Conservation (phyloP, 2,113 vertebrate species). For the Forbesichthys agassizii region DNA sequence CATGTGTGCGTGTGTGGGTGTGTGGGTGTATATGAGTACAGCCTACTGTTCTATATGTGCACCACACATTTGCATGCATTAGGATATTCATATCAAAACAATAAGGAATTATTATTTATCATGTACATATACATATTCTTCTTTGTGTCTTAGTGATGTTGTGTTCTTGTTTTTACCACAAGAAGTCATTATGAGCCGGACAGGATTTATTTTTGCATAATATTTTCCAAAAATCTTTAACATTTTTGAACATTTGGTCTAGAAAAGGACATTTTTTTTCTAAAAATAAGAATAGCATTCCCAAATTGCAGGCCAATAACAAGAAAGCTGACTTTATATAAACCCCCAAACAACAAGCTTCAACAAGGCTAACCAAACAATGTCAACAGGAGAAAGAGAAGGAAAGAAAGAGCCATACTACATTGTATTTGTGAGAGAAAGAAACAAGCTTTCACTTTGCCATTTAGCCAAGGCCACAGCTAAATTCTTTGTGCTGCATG, state of each 20-base stretch:
- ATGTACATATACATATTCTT: background rate
- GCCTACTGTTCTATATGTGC: conserved; percentile 2
- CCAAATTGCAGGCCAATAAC: background rate
- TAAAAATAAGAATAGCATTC: background rate
- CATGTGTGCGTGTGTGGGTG: background rate
- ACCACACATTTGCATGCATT: conserved; percentile 8
- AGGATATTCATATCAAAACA: conserved; percentile 1
- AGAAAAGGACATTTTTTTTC: background rate
- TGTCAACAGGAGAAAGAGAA: conserved; percentile 5
- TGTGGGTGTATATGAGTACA: background rate
- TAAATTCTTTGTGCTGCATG: conserved; percentile 12
- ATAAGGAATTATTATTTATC: background rate
- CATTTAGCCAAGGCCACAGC: conserved; percentile 16
- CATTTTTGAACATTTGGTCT: background rate
- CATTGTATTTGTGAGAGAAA: background rate
- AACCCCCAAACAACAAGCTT: background rate
- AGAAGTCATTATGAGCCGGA: too few relatives aligned
- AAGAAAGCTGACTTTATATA: background rate
- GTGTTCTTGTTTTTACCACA: too few relatives aligned
- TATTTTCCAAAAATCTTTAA: too few relatives aligned
- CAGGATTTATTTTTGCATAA: too few relatives aligned
- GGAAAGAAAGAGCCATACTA: too few relatives aligned
- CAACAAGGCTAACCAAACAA: background rate
- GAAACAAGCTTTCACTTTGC: conserved; percentile 19
- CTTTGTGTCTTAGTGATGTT: too few relatives aligned